phyloP scores from a whole-genome alignment of 2,888 invertebrate genomes.

The Ectropis crepuscularia region DNA sequence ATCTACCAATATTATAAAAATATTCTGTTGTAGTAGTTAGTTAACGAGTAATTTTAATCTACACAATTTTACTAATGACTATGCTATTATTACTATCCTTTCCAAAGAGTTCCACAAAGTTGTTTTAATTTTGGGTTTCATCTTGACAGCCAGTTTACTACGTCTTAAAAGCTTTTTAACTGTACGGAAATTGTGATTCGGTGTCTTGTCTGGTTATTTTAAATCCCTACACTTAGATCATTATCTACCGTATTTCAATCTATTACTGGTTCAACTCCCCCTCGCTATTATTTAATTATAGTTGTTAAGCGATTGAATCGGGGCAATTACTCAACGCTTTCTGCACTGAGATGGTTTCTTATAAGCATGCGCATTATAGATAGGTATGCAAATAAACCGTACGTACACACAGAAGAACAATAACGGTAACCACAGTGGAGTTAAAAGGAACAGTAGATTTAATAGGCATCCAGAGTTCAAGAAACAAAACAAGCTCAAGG shows the following conservation, averaged over 20 bases:
- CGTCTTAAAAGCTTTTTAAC: slow-evolving; percentile 23
- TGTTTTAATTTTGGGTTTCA: neutral
- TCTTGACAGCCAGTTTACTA: slow-evolving; percentile 20
- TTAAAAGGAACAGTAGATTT: slow-evolving; percentile 17
- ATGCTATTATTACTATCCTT: neutral
- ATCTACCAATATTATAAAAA: no score
- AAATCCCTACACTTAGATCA: slow-evolving; percentile 1
- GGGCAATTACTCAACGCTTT: slow-evolving; percentile 46
- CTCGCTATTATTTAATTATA: slow-evolving; percentile 27
- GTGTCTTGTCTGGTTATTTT: slow-evolving; percentile 17
- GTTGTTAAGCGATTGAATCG: slow-evolving; percentile 31
- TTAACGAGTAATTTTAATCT: no score
- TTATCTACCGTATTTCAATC: slow-evolving; percentile 9
- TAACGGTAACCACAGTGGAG: slow-evolving; percentile 15
- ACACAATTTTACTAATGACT: no score
- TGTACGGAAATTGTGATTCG: slow-evolving; percentile 5
- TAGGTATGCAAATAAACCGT: slow-evolving; percentile 8
- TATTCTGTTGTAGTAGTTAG: no score
- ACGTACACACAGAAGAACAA: slow-evolving; percentile 12
- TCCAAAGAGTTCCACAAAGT: neutral
- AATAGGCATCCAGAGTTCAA: slow-evolving; percentile 35
- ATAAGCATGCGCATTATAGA: slow-evolving; percentile 17
- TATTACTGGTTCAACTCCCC: slow-evolving; percentile 10
- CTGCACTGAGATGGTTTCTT: slow-evolving; percentile 37
- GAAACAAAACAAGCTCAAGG: slow-evolving; percentile 49